Conservation (phyloP, 2,888 invertebrate genomes). For the Nasonovia ribisnigri region DNA sequence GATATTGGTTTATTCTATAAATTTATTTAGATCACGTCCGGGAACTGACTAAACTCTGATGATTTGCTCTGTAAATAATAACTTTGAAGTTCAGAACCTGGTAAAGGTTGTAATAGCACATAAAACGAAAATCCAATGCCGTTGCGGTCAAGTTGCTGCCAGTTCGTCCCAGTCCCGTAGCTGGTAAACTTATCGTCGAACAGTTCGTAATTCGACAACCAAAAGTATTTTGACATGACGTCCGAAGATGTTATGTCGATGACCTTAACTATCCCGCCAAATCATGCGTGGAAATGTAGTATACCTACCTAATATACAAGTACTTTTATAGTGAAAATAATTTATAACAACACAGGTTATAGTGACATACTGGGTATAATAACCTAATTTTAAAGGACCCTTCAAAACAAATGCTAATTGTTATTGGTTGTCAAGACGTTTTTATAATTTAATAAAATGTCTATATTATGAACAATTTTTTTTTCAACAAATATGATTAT, state of each 20-base stretch:
- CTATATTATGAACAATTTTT: too few relatives aligned
- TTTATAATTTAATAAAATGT: neutral
- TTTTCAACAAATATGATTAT: too few relatives aligned
- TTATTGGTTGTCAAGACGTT: neutral
- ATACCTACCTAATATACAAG: neutral
- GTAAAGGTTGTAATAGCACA: neutral
- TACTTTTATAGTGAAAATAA: neutral
- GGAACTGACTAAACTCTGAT: neutral
- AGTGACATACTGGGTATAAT: neutral
- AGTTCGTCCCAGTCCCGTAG: neutral
- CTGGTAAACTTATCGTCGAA: neutral
- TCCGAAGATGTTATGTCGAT: neutral
- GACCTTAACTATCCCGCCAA: neutral
- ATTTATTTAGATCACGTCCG: neutral
- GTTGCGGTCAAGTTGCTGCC: neutral
- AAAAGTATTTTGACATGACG: neutral
- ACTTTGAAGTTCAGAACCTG: neutral
- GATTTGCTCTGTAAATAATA: neutral
- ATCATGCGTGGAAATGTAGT: neutral
- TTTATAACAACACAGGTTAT: neutral
- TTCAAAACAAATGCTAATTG: neutral
- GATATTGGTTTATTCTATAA: neutral
- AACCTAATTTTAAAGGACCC: neutral
- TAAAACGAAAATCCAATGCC: neutral
- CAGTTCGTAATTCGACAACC: neutral